Evolutionary conservation across 2,888 invertebrate genomes (phyloP).

Genomic region (Limnephilus lunatus): DNA sequence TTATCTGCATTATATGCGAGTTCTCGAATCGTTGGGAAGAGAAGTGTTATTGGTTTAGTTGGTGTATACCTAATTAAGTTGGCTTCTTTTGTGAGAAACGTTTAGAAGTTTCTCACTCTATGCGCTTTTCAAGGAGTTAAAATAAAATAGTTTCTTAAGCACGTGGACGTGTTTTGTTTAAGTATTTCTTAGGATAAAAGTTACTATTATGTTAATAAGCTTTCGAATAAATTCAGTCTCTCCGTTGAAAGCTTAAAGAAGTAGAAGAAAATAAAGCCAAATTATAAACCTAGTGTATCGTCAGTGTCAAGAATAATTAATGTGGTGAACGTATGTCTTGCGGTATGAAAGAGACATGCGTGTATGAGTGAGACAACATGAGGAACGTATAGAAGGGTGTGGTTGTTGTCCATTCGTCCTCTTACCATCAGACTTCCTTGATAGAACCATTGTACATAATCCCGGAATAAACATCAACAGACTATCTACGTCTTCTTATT

Average conservation of each 20-base stretch:
- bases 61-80: background rate
- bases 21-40: background rate
- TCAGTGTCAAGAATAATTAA: background rate
- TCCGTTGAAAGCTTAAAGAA: background rate
- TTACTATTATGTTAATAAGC: background rate
- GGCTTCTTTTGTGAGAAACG: background rate
- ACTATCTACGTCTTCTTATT: too few relatives aligned
- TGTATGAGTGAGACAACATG: too few relatives aligned
- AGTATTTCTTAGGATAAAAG: background rate
- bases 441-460: too few relatives aligned
- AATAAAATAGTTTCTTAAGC: background rate
- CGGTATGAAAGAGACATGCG: too few relatives aligned
- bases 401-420: too few relatives aligned
- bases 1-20: background rate
- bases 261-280: background rate
- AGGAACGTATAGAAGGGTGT: too few relatives aligned
- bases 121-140: background rate
- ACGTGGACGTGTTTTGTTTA: background rate
- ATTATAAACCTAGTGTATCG: background rate
- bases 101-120: background rate
- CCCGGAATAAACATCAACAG: too few relatives aligned
- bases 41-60: background rate
- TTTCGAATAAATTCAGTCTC: background rate
- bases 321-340: too few relatives aligned
- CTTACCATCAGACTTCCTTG: too few relatives aligned